phyloP scores from a whole-genome alignment of 2,797 vertebrate genomes.

The Neosilurus hyrtlii region DNA sequence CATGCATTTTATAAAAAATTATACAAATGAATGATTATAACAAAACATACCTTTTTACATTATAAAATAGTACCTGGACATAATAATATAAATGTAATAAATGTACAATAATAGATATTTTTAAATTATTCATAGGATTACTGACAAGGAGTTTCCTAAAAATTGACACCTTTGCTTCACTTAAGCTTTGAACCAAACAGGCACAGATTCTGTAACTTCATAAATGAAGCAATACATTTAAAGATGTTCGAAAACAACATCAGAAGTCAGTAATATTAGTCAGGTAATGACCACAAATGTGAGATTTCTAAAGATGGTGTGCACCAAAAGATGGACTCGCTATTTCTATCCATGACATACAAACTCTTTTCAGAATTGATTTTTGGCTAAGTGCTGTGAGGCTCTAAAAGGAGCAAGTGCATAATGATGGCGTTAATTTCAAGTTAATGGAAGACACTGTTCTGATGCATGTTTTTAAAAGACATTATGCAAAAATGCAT shows the following conservation, averaged over 20 bases:
- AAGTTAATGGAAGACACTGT: conserved; percentile 39
- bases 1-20: too few relatives aligned
- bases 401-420: conserved; percentile 29
- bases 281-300: conserved; percentile 5
- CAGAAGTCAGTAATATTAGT: background rate
- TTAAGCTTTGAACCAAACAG: background rate
- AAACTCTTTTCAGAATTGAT: conserved; percentile 18
- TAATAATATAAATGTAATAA: too few relatives aligned
- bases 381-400: conserved; percentile 26
- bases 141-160: background rate
- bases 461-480: conserved; percentile 40
- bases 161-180: background rate
- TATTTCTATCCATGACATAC: background rate
- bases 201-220: background rate
- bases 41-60: background rate
- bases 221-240: conserved; percentile 10
- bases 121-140: background rate
- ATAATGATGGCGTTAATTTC: conserved; percentile 30
- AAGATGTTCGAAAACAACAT: background rate
- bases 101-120: background rate
- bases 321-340: background rate
- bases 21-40: background rate
- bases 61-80: background rate
- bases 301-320: background rate
- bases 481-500: conserved; percentile 38